Evolutionary conservation across 2,888 invertebrate species (phyloP).

Genomic region (Entomobrya proxima): DNA sequence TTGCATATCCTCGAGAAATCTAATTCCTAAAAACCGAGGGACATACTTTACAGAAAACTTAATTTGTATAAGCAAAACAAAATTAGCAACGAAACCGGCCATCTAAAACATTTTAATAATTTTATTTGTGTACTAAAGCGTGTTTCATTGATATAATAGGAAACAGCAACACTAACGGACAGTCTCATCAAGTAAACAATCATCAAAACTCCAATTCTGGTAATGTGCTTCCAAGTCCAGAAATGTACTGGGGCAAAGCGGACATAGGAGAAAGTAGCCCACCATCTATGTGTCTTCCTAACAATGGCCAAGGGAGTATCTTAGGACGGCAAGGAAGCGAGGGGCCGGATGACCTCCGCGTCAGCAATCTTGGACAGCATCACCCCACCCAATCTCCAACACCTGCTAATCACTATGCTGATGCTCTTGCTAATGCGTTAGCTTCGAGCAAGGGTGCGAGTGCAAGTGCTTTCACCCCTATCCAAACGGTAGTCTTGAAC

Average conservation of each 20-base stretch:
- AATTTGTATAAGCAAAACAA: too few relatives aligned
- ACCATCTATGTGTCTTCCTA: slow-evolving; percentile 73
- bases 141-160: slow-evolving; percentile 66
- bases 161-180: slow-evolving; percentile 70
- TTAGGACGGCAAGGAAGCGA: slow-evolving; percentile 74
- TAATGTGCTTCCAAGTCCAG: slow-evolving; percentile 74
- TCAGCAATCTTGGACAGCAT: slow-evolving; percentile 74
- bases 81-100: too few relatives aligned
- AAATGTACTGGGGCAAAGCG: slow-evolving; percentile 75
- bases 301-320: slow-evolving; percentile 67
- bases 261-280: slow-evolving; percentile 74
- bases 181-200: slow-evolving; percentile 74
- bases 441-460: slow-evolving; percentile 74
- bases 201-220: slow-evolving; percentile 73
- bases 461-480: slow-evolving; percentile 90
- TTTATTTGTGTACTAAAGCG: not conserved
- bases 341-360: slow-evolving; percentile 75
- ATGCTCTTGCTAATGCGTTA: slow-evolving; percentile 75
- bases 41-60: too few relatives aligned
- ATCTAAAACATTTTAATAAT: too few relatives aligned
- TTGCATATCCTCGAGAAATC: too few relatives aligned
- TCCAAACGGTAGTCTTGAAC: slow-evolving; percentile 79
- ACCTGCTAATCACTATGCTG: slow-evolving; percentile 74
- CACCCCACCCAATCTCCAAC: slow-evolving; percentile 70
- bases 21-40: too few relatives aligned